Evolutionary conservation across 2,797 vertebrate species (phyloP), one percentile per base, ranked within the genome.

Genomic region (Garrulus glandarius): DNA sequence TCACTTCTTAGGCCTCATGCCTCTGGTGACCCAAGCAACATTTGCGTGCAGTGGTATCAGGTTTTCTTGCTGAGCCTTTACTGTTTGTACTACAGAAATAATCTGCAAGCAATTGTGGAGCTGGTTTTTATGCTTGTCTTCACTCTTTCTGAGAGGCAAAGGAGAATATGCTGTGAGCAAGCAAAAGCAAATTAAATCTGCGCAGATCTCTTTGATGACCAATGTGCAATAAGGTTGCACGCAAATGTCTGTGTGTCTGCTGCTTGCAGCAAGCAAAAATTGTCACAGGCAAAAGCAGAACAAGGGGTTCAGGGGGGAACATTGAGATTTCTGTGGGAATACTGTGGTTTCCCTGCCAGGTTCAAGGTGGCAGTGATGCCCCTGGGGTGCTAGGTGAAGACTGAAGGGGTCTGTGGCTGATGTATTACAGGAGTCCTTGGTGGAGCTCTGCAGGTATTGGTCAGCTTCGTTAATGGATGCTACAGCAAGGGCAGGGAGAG

Each of bases 141-240:
- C 69, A 8, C 88, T 86, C 72, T 56, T 86, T 41, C 77, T 67
- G 84, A 79, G 84, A 69, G 59, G 85, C 67, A 75, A 55, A 32
- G 63, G 70, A 70, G 64, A 82, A 59, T 41, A 61, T 52, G 47
- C 81, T 79, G 74, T 32, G 47, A 84, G 68, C 74, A 82, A 87
- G 89, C 50, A 84, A 87, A 89, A 79, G 86, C 81, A 92, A 94
- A 96, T 95, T 63, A 55, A 82, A 88, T 93, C 88, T 68, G 47
- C 47, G 9, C 84, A 64, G 88, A 77, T 79, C 44, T 87, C 70
- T 61, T 37, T 76, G 90, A 86, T 72, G 91, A 63, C 84, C 77
- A 60, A 4, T 2, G 18, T 37, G 37, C 67, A 46, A 13, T 8
- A 37, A 79, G 26, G 59, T 44, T 64, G 90, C 77, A 89, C 9